Evolutionary conservation across 2,797 vertebrate species (phyloP).

Genomic region (Sphenopsis melanotis): DNA sequence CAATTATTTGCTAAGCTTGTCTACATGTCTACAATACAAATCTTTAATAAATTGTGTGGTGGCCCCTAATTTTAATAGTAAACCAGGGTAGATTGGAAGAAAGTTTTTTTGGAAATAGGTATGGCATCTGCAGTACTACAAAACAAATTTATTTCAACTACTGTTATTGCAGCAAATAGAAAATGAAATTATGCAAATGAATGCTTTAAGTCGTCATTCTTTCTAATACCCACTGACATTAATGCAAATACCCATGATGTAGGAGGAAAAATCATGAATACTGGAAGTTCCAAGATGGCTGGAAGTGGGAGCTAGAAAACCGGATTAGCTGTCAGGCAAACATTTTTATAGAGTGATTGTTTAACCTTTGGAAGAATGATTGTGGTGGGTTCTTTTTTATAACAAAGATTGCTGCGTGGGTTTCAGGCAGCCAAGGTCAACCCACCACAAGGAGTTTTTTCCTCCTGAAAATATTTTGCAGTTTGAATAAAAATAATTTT

Average conservation of each 20-base stretch:
- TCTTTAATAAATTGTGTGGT: neutral
- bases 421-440: neutral
- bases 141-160: neutral
- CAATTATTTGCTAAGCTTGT: neutral
- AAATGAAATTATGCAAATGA: constrained; percentile 14
- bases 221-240: neutral
- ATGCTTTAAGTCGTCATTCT: neutral
- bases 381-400: neutral
- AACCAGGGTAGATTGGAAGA: neutral
- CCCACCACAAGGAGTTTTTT: neutral
- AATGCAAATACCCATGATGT: neutral
- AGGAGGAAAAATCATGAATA: neutral
- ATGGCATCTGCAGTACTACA: neutral
- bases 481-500: neutral
- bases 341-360: neutral
- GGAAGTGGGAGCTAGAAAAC: neutral
- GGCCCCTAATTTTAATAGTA: neutral
- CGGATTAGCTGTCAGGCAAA: neutral
- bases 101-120: neutral
- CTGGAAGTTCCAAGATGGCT: neutral
- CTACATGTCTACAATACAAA: neutral
- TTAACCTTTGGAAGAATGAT: neutral
- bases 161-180: neutral
- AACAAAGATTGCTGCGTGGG: neutral
- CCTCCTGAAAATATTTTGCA: neutral